phyloP scores from a whole-genome alignment of 2,888 invertebrate species.

The Phalera bucephala region DNA sequence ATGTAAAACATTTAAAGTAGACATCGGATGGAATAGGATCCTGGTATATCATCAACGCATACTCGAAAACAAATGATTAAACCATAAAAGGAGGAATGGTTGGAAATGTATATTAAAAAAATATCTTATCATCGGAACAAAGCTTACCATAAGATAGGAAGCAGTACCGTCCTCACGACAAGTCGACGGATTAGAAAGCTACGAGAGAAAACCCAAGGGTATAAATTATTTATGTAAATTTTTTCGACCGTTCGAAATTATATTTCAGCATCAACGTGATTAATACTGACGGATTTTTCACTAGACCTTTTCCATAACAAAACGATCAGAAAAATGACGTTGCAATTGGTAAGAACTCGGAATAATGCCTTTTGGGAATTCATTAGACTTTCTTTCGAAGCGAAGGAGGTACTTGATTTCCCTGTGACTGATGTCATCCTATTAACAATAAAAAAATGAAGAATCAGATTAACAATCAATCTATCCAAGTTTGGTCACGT shows the following conservation, averaged over 20 bases:
- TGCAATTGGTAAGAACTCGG: conserved; percentile 60
- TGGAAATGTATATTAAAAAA: too few relatives aligned
- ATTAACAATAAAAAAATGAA: conserved; percentile 28
- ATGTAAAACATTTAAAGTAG: too few relatives aligned
- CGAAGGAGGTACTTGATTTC: conserved; percentile 42
- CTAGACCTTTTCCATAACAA: conserved; percentile 63
- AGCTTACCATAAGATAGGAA: conserved; percentile 38
- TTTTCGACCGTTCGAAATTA: conserved; percentile 72
- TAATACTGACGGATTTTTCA: conserved; percentile 77
- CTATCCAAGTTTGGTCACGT: conserved; percentile 54
- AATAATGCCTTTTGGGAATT: conserved; percentile 65
- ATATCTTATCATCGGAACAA: conserved; percentile 1
- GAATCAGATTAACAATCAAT: conserved; percentile 44
- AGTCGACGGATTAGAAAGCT: conserved; percentile 54
- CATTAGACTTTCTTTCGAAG: conserved; percentile 51
- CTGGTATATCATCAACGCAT: too few relatives aligned
- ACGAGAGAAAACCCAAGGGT: conserved; percentile 53
- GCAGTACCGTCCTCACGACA: conserved; percentile 42
- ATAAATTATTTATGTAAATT: conserved; percentile 81
- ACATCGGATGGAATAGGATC: too few relatives aligned
- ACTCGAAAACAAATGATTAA: too few relatives aligned
- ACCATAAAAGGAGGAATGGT: too few relatives aligned
- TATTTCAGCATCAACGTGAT: conserved; percentile 76
- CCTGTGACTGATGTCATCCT: conserved; percentile 41
- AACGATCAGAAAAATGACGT: conserved; percentile 71